Conservation (phyloP, 37 sponge, comb jelly and placozoan genomes). For the Beroe ovata region DNA sequence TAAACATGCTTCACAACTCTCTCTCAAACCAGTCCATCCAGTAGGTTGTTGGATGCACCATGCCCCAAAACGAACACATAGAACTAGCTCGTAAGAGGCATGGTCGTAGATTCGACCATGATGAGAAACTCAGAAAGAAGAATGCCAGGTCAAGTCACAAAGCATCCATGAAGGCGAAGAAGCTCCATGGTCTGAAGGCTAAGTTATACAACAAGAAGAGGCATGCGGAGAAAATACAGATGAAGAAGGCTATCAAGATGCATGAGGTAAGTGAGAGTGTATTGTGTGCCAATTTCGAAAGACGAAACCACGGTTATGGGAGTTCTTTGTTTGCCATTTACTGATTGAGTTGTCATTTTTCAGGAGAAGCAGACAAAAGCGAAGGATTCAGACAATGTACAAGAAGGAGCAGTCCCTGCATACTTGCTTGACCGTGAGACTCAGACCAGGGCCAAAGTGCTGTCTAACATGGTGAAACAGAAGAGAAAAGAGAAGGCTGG, state of each 20-base stretch:
- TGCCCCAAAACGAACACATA: slow-evolving; percentile 99
- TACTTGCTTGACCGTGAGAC: slow-evolving; percentile 97
- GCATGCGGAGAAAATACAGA: slow-evolving; percentile 87
- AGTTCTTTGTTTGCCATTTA: too few relatives aligned
- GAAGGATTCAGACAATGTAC: slow-evolving; percentile 80
- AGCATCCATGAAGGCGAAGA: slow-evolving; percentile 77
- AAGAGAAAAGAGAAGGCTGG: slow-evolving; percentile 99
- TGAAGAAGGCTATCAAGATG: slow-evolving; percentile 92
- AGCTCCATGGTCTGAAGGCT: slow-evolving; percentile 97
- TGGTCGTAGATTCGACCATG: slow-evolving; percentile 89
- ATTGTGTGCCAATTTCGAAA: too few relatives aligned
- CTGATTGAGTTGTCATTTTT: background rate
- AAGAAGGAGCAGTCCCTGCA: slow-evolving; percentile 96
- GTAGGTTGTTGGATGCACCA: slow-evolving; percentile 3
- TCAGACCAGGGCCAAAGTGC: slow-evolving; percentile 90
- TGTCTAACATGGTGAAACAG: slow-evolving; percentile 98
- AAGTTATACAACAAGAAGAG: slow-evolving; percentile 96
- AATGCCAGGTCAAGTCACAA: slow-evolving; percentile 83
- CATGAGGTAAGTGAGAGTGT: slow-evolving; percentile 73
- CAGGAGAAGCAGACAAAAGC: slow-evolving; percentile 77
- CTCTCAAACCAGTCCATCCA: too few relatives aligned
- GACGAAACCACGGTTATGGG: too few relatives aligned
- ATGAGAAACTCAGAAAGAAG: slow-evolving; percentile 92
- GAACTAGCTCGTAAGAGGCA: slow-evolving; percentile 86
- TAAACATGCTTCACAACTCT: too few relatives aligned